phyloP scores from a whole-genome alignment of 2,888 invertebrate species.

The Patella ulyssiponensis region DNA sequence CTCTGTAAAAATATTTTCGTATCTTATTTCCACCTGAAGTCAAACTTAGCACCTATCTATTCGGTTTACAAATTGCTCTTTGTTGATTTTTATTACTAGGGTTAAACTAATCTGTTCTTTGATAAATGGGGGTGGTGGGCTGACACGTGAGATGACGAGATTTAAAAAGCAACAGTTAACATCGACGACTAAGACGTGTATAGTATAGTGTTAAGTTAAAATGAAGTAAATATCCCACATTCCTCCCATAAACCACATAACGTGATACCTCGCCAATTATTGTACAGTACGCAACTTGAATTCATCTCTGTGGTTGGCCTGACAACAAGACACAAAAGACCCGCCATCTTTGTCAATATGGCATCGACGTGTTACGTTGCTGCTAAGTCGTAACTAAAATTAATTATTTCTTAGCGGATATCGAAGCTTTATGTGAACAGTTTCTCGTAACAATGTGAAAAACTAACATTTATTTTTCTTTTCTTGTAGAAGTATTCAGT shows the following conservation, averaged over 20 bases:
- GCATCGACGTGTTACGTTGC: neutral
- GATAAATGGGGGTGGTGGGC: neutral
- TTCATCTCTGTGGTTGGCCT: neutral
- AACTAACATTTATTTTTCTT: slow-evolving; percentile 13
- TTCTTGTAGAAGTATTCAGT: slow-evolving; percentile 53
- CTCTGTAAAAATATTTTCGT: slow-evolving; percentile 3
- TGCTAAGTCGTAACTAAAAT: slow-evolving; percentile 7
- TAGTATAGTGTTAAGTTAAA: too few species aligned
- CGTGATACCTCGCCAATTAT: slow-evolving; percentile 2
- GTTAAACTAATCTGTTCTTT: neutral
- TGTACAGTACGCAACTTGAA: neutral
- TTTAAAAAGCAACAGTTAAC: neutral
- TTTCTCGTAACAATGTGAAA: neutral
- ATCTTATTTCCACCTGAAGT: slow-evolving; percentile 2
- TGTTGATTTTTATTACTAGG: neutral
- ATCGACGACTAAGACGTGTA: too few species aligned
- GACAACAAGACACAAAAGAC: neutral
- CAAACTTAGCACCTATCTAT: neutral
- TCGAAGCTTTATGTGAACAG: neutral
- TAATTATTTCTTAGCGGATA: neutral
- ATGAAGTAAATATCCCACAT: neutral
- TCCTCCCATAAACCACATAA: neutral
- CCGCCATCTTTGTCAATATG: slow-evolving; percentile 11
- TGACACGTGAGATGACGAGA: neutral
- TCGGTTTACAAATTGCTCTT: neutral